Percentiles rank a stretch among this genome's conserved stretches.
phyloP scores from a whole-genome alignment of 2,113 vertebrate genomes.

The Xenus cinereus region DNA sequence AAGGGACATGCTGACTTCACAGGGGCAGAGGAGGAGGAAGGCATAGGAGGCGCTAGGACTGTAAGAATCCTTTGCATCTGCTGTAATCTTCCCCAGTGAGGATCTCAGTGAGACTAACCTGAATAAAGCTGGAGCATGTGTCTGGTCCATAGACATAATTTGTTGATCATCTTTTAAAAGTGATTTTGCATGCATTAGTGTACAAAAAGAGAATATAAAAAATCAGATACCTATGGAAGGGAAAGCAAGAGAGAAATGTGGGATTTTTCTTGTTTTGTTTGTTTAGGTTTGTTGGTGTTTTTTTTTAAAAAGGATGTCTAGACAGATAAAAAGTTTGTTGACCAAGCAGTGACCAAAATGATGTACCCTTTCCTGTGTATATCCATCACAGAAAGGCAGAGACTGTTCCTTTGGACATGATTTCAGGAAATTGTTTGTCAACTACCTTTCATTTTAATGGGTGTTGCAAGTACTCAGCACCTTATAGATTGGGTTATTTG shows the following conservation, averaged over 20 bases:
- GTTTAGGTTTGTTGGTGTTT: not conserved
- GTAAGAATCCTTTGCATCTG: not conserved
- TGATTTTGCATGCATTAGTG: not conserved
- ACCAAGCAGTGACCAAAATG: not conserved
- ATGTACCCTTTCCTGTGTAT: not conserved
- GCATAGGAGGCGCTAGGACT: not conserved
- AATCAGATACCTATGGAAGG: not conserved
- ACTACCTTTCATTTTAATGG: not conserved
- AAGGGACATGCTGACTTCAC: not conserved
- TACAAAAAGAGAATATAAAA: not conserved
- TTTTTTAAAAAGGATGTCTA: not conserved
- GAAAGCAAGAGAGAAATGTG: not conserved
- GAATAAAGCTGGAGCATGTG: not conserved
- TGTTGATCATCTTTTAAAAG: not conserved
- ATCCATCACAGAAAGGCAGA: not conserved
- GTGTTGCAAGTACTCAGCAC: not conserved
- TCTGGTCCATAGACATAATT: not conserved
- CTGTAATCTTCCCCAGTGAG: not conserved
- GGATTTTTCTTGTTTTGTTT: not conserved
- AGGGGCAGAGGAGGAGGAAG: not conserved
- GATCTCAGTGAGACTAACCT: not conserved
- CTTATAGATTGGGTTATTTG: not conserved
- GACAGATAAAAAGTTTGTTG: not conserved
- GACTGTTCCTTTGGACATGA: not conserved
- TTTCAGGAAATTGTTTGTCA: not conserved